Conservation (phyloP, 2,888 invertebrate genomes). For the Conchocele bisecta region DNA sequence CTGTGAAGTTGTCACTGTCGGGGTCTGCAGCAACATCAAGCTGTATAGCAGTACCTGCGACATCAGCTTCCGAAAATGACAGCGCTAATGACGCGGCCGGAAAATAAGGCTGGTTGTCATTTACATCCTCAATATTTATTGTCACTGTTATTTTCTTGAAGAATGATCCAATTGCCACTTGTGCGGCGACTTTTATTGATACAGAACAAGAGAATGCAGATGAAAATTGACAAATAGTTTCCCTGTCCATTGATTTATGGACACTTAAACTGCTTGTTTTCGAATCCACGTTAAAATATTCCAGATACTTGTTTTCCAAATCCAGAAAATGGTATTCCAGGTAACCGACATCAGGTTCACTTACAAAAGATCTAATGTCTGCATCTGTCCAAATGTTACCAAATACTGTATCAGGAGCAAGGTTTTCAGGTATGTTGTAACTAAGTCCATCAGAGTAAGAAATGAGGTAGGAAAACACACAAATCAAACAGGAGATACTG, state of each 20-base stretch:
- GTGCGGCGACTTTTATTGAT: conserved; percentile 66
- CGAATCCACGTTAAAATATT: conserved; percentile 41
- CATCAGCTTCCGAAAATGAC: conserved; percentile 67
- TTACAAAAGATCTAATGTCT: conserved; percentile 40
- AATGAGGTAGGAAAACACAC: conserved; percentile 53
- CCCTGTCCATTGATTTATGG: conserved; percentile 63
- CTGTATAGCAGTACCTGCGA: conserved; percentile 57
- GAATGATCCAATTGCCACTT: conserved; percentile 65
- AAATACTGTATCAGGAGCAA: conserved; percentile 45
- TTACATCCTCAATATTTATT: conserved; percentile 73
- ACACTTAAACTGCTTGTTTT: conserved; percentile 45
- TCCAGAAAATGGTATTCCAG: conserved; percentile 60
- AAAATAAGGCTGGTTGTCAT: conserved; percentile 78
- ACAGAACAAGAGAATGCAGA: conserved; percentile 57
- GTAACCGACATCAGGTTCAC: conserved; percentile 5
- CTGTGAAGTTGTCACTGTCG: conserved; percentile 67
- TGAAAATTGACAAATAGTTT: conserved; percentile 66
- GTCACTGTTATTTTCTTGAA: conserved; percentile 71
- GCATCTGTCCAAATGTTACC: conserved; percentile 64
- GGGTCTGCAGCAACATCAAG: conserved; percentile 66
- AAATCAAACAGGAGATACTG: conserved; percentile 54
- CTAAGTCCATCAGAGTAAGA: conserved; percentile 48
- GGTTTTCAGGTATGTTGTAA: conserved; percentile 60
- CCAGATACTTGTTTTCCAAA: conserved; percentile 39
- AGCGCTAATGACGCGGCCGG: conserved; percentile 48